Base-by-base conservation (phyloP, 2,888 invertebrate species). In the Pheosia gnoma region DNA sequence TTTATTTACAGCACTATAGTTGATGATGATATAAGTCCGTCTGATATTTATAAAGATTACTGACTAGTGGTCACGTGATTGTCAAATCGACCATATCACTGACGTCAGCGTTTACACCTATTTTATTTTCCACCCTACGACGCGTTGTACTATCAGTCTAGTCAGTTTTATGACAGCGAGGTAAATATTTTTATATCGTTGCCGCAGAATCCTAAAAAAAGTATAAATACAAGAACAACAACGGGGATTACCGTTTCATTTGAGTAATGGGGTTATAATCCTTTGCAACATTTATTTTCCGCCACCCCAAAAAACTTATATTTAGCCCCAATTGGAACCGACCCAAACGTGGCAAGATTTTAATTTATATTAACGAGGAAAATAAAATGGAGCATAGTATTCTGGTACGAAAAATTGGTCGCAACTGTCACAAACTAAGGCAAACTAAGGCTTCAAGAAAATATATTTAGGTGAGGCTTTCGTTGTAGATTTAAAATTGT, bases 201-300 rank as follows among this genome's bases (percentile, higher is more conserved):
- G 1, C 5, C n/a, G n/a, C n/a, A n/a, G 47, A 47, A 47, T 47
- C 47, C 47, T n/a, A 66, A 25, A 25, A 25, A 25, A 61, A 63
- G 58, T 63, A 63, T 66, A 64, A 41, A 13, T 53, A 41, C 37
- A 37, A 51, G 53, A 38, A 67, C 54, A 65, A 70, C 65, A 71
- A 72, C 62, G 39, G 62, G 68, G 68, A 67, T 75, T 71, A 73
- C 63, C 53, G 58, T 68, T 75, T 75, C 75, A 71, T 75, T 75
- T 75, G 75, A 75, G 71, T 75, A 75, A 75, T 75, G 75, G 75
- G 68, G 71, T 75, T 75, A 70, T 75, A 75, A 75, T 75, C 75
- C 75, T 71, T 75, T 58, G 61, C 60, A 37, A 57, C 65, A 71
- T 73, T 74, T 66, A 68, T 71, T 63, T 70, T 57, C 57, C 63